phyloP scores from a whole-genome alignment of 2,113 vertebrate species.

The Guaruba guarouba region DNA sequence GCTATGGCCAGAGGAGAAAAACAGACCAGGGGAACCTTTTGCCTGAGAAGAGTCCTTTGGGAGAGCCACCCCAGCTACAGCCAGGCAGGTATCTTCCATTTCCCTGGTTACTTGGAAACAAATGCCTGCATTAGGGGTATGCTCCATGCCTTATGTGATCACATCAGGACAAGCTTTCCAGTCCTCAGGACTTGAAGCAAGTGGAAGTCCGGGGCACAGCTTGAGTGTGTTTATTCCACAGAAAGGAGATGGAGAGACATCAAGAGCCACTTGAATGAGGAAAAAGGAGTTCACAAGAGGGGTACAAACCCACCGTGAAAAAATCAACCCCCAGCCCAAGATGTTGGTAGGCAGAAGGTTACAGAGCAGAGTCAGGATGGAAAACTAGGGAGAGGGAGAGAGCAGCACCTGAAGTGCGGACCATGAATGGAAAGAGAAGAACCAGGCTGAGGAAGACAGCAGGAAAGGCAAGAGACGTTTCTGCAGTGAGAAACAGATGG shows the following conservation, averaged over 20 bases:
- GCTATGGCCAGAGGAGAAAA: background rate
- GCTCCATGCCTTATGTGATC: background rate
- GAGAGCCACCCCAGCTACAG: background rate
- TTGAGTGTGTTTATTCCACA: background rate
- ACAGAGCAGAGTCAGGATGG: background rate
- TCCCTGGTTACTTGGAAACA: background rate
- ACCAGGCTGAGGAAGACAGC: background rate
- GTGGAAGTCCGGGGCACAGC: background rate
- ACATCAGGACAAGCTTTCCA: background rate
- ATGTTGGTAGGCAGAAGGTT: background rate
- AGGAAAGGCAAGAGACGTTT: background rate
- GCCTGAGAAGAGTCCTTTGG: background rate
- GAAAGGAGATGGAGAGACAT: background rate
- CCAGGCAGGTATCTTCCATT: background rate
- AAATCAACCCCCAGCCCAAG: background rate
- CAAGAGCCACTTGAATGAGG: background rate
- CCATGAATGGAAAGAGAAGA: background rate
- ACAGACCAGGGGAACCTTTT: background rate
- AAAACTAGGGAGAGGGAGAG: background rate
- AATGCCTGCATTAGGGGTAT: background rate
- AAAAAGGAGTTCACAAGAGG: background rate
- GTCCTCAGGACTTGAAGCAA: background rate
- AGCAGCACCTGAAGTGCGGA: background rate
- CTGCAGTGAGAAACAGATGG: background rate
- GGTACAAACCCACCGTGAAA: background rate